Evolutionary conservation across 2,888 invertebrate genomes (phyloP), one percentile per base, ranked within the genome.

Genomic region (Dorcus hopei): DNA sequence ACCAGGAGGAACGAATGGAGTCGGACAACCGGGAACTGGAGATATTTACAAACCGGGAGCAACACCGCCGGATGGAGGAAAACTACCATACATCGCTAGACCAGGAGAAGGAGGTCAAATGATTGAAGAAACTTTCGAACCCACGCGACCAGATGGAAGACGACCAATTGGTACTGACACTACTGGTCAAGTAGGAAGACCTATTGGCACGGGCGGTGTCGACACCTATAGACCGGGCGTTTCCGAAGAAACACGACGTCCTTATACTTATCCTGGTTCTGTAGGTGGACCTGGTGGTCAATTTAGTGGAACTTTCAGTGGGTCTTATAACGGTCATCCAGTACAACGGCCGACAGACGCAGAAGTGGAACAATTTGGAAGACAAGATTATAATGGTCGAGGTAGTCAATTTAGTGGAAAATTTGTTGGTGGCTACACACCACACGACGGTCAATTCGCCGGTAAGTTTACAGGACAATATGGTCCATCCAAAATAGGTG

Each of bases 381-480:
- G 45, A 39, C 57, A 52, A 23, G 23, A 42, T 19, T 47, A 16
- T 43, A 38, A 45, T 11, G 19, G 14, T 43, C 39, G 9, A 8
- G 16, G 16, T 51, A 39, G 8, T 16, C 38, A 11, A 19, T 58
- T 56, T 54, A 50, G 48, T 9, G 61, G 62, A 33, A 40, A 59
- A 53, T 60, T 55, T 26, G 58, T 41, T 51, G 65, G 61, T 49
- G 58, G 54, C 45, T 59, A 59, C 9, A 19, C 19, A 19, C 19
- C 19, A 19, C 57, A 58, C 23, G 51, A 16, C 4, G 45, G 45
- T 8, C 9, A 9, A 9, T 19, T 45, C n/a, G 9, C 16, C n/a
- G 61, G 64, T 38, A 64, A 54, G 38, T 62, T 33, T 11, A 47
- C 59, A n/a, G 62, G 61, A 11, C 55, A 59, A 43, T 66, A 64